phyloP scores from a whole-genome alignment of 2,113 vertebrate species.

The Muntiacus reevesi region DNA sequence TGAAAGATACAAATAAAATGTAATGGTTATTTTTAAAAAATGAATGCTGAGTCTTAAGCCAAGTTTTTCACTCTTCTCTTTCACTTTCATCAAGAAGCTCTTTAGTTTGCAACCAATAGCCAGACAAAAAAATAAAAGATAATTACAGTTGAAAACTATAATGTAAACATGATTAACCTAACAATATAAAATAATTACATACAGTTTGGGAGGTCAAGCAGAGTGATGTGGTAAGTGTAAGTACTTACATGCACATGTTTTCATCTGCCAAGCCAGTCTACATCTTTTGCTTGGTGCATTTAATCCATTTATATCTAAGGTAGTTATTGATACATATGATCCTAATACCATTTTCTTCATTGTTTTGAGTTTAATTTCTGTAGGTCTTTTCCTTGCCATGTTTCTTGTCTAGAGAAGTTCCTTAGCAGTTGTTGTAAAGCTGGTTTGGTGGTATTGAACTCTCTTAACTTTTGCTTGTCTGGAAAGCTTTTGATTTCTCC shows the following conservation, averaged over 20 bases:
- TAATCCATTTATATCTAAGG: not conserved
- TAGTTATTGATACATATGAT: not conserved
- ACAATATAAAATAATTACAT: not conserved
- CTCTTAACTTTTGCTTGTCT: not conserved
- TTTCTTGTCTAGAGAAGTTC: not conserved
- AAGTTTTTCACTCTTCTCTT: not conserved
- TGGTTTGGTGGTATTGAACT: not conserved
- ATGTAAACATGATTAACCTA: not conserved
- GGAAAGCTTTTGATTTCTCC: not conserved
- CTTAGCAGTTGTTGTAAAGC: not conserved
- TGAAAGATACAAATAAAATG: slow-evolving; percentile 4
- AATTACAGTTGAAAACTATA: not conserved
- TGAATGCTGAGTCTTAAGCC: not conserved
- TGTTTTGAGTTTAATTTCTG: not conserved
- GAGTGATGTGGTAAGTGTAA: not conserved
- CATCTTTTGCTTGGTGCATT: not conserved
- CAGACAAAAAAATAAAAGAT: not conserved
- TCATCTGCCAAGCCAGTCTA: not conserved
- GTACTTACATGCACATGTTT: not conserved
- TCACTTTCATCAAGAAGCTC: not conserved
- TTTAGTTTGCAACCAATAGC: not conserved
- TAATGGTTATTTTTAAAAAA: not conserved
- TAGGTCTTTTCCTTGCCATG: not conserved
- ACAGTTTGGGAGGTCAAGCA: not conserved
- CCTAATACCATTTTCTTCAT: not conserved